Conservation (phyloP, 2,797 vertebrate species). For the Poeciliopsis turneri region DNA sequence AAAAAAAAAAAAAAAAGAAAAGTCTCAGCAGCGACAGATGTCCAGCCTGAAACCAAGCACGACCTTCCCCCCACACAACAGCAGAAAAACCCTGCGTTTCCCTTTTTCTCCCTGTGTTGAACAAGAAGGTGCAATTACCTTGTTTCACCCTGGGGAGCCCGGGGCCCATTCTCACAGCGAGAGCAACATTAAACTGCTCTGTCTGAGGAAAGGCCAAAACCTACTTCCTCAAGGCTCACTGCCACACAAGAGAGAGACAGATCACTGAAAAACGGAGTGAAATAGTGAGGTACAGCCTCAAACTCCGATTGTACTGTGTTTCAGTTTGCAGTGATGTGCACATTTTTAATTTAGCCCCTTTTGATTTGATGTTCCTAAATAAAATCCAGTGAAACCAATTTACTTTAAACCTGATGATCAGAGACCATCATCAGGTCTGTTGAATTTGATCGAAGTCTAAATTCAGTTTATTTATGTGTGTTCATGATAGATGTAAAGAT, state of each 20-base stretch:
- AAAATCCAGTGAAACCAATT: not conserved
- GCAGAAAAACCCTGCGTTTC: conserved; percentile 61
- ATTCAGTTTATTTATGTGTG: not conserved
- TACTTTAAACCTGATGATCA: not conserved
- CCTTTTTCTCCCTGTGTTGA: conserved; percentile 78
- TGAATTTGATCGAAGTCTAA: not conserved
- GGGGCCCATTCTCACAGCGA: conserved; percentile 5
- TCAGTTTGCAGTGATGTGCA: not conserved
- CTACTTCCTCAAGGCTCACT: not conserved
- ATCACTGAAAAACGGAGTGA: not conserved
- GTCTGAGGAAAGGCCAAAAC: not conserved
- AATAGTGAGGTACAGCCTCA: not conserved
- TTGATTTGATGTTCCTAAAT: not conserved
- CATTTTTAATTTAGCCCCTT: not conserved
- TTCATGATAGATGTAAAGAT: not conserved
- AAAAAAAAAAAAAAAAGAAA: not conserved
- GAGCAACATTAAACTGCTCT: not conserved
- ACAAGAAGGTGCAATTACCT: conserved; percentile 78
- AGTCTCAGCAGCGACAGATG: conserved; percentile 85
- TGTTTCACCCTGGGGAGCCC: conserved; percentile 76
- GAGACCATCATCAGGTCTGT: not conserved
- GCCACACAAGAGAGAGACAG: not conserved
- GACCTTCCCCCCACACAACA: conserved; percentile 25
- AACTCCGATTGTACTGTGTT: not conserved
- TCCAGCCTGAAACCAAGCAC: conserved; percentile 83